A percentile compares a stretch with the other conserved stretches of the same genome.
Evolutionary conservation across 1,140 invertebrate species (phyloP).

Genomic region (Helicoverpa armigera): DNA sequence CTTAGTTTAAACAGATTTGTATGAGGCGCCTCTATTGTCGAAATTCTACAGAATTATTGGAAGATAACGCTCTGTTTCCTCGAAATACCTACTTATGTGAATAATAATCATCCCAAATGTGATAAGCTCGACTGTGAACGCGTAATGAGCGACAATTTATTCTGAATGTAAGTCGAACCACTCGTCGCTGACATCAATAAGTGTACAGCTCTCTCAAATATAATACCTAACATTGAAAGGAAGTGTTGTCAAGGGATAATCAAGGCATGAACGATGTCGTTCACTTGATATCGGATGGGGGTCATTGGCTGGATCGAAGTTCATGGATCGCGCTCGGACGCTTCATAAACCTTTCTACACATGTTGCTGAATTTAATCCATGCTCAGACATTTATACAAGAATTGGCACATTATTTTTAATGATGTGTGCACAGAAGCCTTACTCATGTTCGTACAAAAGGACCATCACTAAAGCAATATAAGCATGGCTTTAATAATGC

Average conservation of each 20-base stretch:
- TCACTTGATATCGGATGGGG: conserved; percentile 75
- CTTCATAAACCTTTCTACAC: conserved; percentile 49
- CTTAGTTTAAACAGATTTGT: conserved; percentile 1
- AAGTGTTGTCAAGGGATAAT: conserved; percentile 80
- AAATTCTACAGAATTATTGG: conserved; percentile 3
- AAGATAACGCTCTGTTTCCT: conserved; percentile 22
- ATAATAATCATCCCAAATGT: conserved; percentile 21
- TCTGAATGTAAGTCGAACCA: background rate
- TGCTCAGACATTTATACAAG: conserved; percentile 16
- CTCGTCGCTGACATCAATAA: conserved; percentile 42
- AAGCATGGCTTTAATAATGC: conserved; percentile 1
- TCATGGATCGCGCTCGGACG: conserved; percentile 55
- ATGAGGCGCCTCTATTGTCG: background rate
- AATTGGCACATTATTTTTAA: conserved; percentile 32
- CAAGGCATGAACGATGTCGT: conserved; percentile 81
- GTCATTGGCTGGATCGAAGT: conserved; percentile 74
- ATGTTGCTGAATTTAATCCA: conserved; percentile 38
- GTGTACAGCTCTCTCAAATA: conserved; percentile 53
- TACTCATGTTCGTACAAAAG: conserved; percentile 11
- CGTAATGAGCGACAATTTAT: conserved; percentile 12
- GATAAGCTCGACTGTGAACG: conserved; percentile 22
- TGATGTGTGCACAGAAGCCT: conserved; percentile 5
- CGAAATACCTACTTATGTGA: conserved; percentile 5
- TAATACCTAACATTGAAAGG: conserved; percentile 71
- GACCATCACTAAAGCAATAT: background rate